phyloP scores from a whole-genome alignment of 2,113 vertebrate species.

The Melanostigma gelatinosum region DNA sequence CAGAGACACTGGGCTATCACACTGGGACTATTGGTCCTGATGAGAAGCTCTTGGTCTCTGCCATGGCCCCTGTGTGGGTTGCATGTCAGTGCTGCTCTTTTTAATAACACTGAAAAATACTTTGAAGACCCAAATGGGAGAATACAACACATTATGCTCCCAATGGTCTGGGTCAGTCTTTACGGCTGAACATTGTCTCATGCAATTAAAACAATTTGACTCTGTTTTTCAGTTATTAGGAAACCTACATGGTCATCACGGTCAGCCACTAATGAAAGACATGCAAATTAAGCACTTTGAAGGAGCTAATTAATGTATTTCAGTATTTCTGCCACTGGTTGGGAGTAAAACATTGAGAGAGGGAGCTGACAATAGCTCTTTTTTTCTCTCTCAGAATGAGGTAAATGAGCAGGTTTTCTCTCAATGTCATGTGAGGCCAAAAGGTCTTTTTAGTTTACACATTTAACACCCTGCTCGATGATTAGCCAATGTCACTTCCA shows the following conservation, averaged over 20 bases:
- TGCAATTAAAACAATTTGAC: conserved; percentile 32
- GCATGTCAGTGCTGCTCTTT: conserved; percentile 66
- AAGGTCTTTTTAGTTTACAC: neutral
- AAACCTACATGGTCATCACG: conserved; percentile 23
- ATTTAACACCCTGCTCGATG: neutral
- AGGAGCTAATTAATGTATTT: conserved; percentile 26
- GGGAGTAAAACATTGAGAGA: neutral
- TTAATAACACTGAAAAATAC: conserved; percentile 71
- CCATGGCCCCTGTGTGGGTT: conserved; percentile 71
- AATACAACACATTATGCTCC: conserved; percentile 55
- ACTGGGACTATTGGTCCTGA: conserved; percentile 69
- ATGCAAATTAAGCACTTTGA: conserved; percentile 43
- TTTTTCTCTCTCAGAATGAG: conserved; percentile 11
- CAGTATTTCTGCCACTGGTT: conserved; percentile 11
- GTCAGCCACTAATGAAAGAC: conserved; percentile 36
- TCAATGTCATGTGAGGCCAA: neutral
- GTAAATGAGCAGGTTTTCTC: conserved; percentile 22
- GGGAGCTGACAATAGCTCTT: neutral
- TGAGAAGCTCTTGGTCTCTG: conserved; percentile 74
- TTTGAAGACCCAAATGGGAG: conserved; percentile 60
- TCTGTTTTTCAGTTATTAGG: conserved; percentile 21
- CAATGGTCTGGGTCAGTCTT: conserved; percentile 45
- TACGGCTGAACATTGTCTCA: conserved; percentile 51
- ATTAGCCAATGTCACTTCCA: conserved; percentile 19
- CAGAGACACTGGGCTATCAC: conserved; percentile 58